Evolutionary conservation across 2,113 vertebrate species (phyloP).

Genomic region (Platysternon megacephalum): DNA sequence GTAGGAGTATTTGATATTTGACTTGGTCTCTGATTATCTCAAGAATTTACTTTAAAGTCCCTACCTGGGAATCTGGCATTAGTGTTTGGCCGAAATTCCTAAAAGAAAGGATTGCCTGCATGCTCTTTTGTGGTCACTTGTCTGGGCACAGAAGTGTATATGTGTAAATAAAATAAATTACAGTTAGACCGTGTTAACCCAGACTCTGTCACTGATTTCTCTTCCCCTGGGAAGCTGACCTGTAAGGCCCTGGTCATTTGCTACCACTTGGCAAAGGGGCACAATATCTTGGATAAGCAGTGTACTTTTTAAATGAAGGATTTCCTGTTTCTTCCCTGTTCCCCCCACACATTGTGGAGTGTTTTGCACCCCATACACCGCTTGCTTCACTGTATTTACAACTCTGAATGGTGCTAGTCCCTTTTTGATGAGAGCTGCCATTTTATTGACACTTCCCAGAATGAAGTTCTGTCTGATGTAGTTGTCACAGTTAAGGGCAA

Average conservation of each 20-base stretch:
- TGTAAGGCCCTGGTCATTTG: neutral
- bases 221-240: neutral
- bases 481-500: neutral
- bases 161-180: neutral
- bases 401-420: neutral
- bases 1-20: neutral
- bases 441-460: neutral
- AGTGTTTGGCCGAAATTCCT: neutral
- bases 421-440: neutral
- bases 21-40: too few relatives aligned
- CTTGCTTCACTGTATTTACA: neutral
- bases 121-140: neutral
- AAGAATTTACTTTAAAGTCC: neutral
- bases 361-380: neutral
- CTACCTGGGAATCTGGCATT: neutral
- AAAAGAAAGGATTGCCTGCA: neutral
- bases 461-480: neutral
- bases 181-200: neutral
- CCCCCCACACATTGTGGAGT: neutral
- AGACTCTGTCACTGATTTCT: neutral
- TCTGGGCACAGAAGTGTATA: accelerated
- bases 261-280: neutral
- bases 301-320: neutral
- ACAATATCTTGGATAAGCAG: neutral
- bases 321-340: too few relatives aligned